A percentile compares a stretch with the other conserved stretches of the same genome.
phyloP scores from a whole-genome alignment of 1,140 invertebrate genomes.

The Drosophila triauraria region DNA sequence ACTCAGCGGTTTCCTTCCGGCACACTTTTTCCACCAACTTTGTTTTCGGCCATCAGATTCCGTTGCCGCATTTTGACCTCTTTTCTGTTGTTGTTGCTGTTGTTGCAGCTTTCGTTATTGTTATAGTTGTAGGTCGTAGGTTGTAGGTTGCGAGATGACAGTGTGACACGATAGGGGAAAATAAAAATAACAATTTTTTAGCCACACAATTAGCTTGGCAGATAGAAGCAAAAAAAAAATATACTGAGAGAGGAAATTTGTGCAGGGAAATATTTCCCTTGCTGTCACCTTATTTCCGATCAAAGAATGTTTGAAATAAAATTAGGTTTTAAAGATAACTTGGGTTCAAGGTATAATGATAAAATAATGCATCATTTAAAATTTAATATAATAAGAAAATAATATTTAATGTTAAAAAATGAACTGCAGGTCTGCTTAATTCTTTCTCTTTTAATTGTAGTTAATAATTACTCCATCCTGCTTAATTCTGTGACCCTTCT shows the following conservation, averaged over 20 bases:
- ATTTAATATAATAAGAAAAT: no score
- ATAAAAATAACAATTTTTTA: not conserved
- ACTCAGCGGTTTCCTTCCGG: conserved; percentile 77
- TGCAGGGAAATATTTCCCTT: not conserved
- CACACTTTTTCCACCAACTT: conserved; percentile 59
- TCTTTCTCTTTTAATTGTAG: no score
- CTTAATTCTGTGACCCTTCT: no score
- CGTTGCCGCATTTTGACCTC: conserved; percentile 45
- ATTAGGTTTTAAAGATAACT: no score
- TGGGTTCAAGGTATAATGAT: no score
- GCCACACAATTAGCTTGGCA: conserved; percentile 3
- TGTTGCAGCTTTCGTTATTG: conserved; percentile 5
- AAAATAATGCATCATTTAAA: no score
- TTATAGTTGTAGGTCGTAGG: conserved; percentile 3
- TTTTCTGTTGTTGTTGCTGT: conserved; percentile 4
- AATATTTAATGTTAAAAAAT: no score
- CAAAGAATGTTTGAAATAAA: no score
- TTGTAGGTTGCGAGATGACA: conserved; percentile 6
- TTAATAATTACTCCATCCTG: no score
- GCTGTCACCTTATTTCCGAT: no score
- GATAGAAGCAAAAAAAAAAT: not conserved
- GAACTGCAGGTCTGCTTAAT: no score
- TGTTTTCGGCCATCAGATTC: conserved; percentile 51
- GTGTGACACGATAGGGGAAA: conserved; percentile 24
- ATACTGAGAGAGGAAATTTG: not conserved